Conservation (phyloP, 2,113 vertebrate species). For the Nesogale talazaci region DNA sequence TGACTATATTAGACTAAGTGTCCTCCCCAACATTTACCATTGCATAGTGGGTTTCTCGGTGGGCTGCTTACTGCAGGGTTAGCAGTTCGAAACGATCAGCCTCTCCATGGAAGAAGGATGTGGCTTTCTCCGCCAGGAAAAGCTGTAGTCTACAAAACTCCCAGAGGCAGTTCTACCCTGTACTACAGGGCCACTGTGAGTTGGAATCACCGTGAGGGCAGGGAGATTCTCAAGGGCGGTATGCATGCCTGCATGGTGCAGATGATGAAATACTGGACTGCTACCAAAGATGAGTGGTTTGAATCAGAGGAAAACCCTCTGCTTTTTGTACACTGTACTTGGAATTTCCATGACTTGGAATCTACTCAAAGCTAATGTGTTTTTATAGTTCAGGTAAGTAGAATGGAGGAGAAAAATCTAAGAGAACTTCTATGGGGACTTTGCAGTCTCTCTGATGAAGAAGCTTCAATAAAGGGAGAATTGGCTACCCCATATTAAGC, state of each 20-base stretch:
- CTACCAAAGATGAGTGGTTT: background rate
- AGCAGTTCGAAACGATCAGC: too few relatives aligned
- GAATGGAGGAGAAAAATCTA: background rate
- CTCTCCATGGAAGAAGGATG: too few relatives aligned
- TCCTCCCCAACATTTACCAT: constrained; percentile 18
- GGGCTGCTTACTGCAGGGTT: background rate
- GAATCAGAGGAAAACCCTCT: background rate
- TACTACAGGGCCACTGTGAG: too few relatives aligned
- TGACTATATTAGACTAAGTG: background rate
- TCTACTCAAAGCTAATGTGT: background rate
- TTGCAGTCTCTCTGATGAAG: background rate
- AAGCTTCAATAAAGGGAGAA: background rate
- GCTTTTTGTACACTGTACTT: too few relatives aligned
- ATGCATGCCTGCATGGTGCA: too few relatives aligned
- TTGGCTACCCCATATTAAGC: background rate
- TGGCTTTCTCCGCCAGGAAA: too few relatives aligned
- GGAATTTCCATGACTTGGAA: background rate
- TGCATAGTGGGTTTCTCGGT: background rate
- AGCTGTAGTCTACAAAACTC: too few relatives aligned
- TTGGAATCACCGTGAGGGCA: too few relatives aligned
- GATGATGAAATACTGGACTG: background rate
- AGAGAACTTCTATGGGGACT: background rate
- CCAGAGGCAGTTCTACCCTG: too few relatives aligned
- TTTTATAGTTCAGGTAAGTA: background rate
- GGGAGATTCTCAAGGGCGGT: too few relatives aligned